Evolutionary conservation across 2,113 vertebrate genomes (phyloP), one percentile per base, ranked within the genome.

Genomic region (Tetraodon nigroviridis): DNA sequence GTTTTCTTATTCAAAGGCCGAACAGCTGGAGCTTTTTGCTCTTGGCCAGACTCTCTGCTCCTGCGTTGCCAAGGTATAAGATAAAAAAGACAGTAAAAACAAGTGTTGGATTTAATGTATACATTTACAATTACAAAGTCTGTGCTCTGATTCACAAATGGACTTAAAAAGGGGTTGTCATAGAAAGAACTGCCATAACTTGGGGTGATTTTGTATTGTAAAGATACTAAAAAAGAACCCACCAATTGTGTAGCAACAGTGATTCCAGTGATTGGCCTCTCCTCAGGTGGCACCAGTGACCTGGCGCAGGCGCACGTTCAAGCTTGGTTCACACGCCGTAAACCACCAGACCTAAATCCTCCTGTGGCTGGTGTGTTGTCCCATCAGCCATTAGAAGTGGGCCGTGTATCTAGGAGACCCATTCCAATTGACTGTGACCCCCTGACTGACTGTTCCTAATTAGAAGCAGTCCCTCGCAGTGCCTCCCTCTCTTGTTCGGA

Each of bases 401-500:
- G 57, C 70, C 12, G 54, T 1, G 41, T 74, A 69, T 81, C 71
- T 53, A 68, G 65, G 55, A 80, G 64, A 80, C 61, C 44, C 27
- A 4, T 58, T 68, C 57, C 54, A 71, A 69, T 80, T 81, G 83
- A 75, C 75, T 51, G 7, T 82, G 80, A 87, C 70, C 77, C 77
- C 70, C 68, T 67, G 74, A 81, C 76, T 75, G 62, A 63, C 79
- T 80, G 70, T 74, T 83, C 61, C 81, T 84, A 84, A 87, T 88
- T 87, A 87, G 76, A 84, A 68, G 69, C 79, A 42, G 79, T 82
- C 82, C 73, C 75, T 83, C 17, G 45, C 74, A 50, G 79, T 77
- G 74, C 81, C 82, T 78, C 75, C 58, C 77, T 83, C 68, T 85
- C 76, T 84, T 81, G 67, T 80, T 79, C 69, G 75, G 85, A 76